Evolutionary conservation across 1,140 invertebrate genomes (phyloP).

Genomic region (Amphibalanus amphitrite): DNA sequence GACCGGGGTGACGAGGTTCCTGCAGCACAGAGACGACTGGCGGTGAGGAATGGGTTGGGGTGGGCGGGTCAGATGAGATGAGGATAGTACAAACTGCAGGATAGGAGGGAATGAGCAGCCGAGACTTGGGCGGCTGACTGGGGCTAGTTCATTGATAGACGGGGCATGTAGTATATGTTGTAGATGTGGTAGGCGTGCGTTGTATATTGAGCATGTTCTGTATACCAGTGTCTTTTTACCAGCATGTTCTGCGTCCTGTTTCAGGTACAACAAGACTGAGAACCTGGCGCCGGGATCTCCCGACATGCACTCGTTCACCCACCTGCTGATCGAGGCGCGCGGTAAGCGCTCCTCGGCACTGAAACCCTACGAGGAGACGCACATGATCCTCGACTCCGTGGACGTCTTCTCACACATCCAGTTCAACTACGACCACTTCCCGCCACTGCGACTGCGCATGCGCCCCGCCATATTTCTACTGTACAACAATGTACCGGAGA

Average conservation of each 20-base stretch:
- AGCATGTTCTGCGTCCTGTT: too few species aligned
- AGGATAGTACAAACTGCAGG: too few species aligned
- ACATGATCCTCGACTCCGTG: conserved; percentile 50
- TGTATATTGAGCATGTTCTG: too few species aligned
- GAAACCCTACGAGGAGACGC: conserved; percentile 47
- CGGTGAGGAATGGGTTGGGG: conserved; percentile 42
- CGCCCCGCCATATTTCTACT: neutral
- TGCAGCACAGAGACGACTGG: conserved; percentile 69
- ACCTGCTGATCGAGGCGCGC: conserved; percentile 61
- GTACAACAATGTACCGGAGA: neutral
- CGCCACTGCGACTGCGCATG: conserved; percentile 37
- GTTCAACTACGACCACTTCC: conserved; percentile 54
- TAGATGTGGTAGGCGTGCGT: too few species aligned
- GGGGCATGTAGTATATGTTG: too few species aligned
- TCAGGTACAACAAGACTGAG: conserved; percentile 74
- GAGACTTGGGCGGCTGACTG: too few species aligned
- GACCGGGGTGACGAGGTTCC: conserved; percentile 85
- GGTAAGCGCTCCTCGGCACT: conserved; percentile 57
- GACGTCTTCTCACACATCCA: conserved; percentile 63
- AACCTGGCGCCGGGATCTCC: conserved; percentile 39
- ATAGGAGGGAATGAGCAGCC: too few species aligned
- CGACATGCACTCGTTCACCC: conserved; percentile 50
- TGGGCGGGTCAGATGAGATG: neutral
- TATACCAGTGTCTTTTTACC: too few species aligned
- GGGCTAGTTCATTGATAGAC: too few species aligned